Evolutionary conservation across 53 echinoderm and acorn worm species (phyloP).

Genomic region (Stichopus horrens): DNA sequence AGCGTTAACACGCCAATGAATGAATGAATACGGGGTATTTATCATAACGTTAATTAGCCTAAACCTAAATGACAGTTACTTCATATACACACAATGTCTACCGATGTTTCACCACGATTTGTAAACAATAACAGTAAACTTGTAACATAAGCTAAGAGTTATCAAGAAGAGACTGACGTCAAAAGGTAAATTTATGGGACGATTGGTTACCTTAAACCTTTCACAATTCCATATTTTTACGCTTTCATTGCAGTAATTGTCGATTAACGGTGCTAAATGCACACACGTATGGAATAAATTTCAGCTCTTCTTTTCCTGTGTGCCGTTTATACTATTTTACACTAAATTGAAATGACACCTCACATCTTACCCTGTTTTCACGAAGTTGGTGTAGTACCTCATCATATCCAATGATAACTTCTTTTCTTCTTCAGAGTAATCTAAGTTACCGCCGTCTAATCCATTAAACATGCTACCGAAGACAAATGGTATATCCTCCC

Average conservation of each 20-base stretch:
- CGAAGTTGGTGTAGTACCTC: slow-evolving; percentile 75
- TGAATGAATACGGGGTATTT: too few relatives aligned
- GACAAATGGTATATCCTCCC: slow-evolving; percentile 64
- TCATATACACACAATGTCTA: too few relatives aligned
- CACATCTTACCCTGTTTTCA: slow-evolving; percentile 67
- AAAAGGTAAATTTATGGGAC: too few relatives aligned
- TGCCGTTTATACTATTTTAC: not conserved
- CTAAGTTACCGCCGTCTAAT: not conserved
- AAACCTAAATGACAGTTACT: too few relatives aligned
- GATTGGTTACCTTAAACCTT: too few relatives aligned
- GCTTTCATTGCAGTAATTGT: not conserved
- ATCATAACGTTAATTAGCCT: too few relatives aligned
- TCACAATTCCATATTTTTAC: not conserved
- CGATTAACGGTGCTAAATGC: not conserved
- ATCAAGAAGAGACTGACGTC: too few relatives aligned
- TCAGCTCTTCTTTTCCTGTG: too few relatives aligned
- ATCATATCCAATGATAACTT: slow-evolving; percentile 54
- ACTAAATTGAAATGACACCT: not conserved
- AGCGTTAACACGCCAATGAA: too few relatives aligned
- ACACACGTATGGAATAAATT: not conserved
- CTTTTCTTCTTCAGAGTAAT: slow-evolving; percentile 50
- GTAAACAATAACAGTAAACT: too few relatives aligned
- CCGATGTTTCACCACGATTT: too few relatives aligned
- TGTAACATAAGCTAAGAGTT: too few relatives aligned
- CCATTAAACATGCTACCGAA: slow-evolving; percentile 49